phyloP scores from a whole-genome alignment of 1,140 invertebrate genomes.

The Anoplophora glabripennis region DNA sequence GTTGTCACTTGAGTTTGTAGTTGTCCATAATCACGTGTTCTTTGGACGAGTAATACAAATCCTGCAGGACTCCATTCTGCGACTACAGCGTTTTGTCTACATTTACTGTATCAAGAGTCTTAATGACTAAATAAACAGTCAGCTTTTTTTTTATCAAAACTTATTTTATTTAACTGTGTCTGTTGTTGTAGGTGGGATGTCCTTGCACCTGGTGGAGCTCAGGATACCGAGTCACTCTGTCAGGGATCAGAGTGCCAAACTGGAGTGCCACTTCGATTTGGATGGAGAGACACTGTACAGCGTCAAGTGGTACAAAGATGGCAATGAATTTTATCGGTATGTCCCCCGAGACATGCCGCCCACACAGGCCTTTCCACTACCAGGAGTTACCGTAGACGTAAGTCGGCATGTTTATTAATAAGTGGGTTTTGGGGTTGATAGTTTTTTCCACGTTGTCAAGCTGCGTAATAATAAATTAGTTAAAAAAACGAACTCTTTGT shows the following conservation, averaged over 20 bases:
- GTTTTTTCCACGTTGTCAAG: no score
- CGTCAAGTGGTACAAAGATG: constrained; percentile 87
- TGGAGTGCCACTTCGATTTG: constrained; percentile 77
- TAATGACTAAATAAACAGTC: no score
- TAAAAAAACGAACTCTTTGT: no score
- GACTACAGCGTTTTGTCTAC: no score
- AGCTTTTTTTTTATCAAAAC: no score
- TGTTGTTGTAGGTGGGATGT: constrained; percentile 50
- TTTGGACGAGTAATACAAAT: no score
- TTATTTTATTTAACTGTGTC: background rate
- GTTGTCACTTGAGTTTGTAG: no score
- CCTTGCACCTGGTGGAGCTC: constrained; percentile 61
- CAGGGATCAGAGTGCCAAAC: constrained; percentile 62
- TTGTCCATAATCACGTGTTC: no score
- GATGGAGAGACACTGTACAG: constrained; percentile 77
- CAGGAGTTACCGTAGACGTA: constrained; percentile 80
- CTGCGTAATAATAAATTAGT: no score
- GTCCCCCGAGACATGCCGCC: constrained; percentile 70
- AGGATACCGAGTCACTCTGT: constrained; percentile 68
- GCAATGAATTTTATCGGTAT: constrained; percentile 82
- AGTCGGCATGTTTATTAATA: constrained; percentile 48
- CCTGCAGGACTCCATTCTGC: no score
- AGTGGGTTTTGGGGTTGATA: no score
- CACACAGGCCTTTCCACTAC: constrained; percentile 68
- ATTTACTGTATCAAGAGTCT: no score